phyloP scores from a whole-genome alignment of 2,888 invertebrate species.

The Aphidius colemani region DNA sequence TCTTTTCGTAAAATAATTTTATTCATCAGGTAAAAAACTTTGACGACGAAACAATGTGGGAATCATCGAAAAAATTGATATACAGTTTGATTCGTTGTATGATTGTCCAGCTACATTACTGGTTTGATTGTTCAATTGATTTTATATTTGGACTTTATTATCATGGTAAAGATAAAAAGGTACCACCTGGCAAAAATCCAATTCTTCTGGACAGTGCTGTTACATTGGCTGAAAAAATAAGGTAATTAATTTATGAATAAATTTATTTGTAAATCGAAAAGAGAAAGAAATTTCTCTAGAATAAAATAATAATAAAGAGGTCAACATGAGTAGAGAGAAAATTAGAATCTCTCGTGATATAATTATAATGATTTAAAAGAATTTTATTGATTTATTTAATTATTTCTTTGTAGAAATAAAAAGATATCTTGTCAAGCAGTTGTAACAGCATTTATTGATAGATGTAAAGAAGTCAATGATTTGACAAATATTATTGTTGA shows the following conservation, averaged over 20 bases:
- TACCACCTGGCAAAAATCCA: slow-evolving; percentile 57
- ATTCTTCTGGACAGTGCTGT: slow-evolving; percentile 70
- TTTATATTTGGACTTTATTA: slow-evolving; percentile 60
- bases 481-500: slow-evolving; percentile 84
- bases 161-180: slow-evolving; percentile 51
- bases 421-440: slow-evolving; percentile 72
- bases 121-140: slow-evolving; percentile 60
- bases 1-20: neutral
- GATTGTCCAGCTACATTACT: slow-evolving; percentile 47
- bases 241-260: slow-evolving; percentile 51
- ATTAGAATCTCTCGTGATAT: no score
- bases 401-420: slow-evolving; percentile 50
- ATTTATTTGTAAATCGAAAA: neutral
- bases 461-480: slow-evolving; percentile 77
- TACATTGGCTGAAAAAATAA: slow-evolving; percentile 70
- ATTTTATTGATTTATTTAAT: no score
- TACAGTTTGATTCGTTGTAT: slow-evolving; percentile 41
- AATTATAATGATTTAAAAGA: no score
- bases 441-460: slow-evolving; percentile 74
- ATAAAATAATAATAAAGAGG: no score
- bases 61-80: slow-evolving; percentile 35
- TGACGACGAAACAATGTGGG: slow-evolving; percentile 20
- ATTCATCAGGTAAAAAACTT: slow-evolving; percentile 9
- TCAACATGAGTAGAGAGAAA: no score
- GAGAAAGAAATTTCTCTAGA: neutral